A percentile compares a stretch with the other conserved stretches of the same genome.
Evolutionary conservation across 2,113 vertebrate species (phyloP).

Genomic region (Ailuropoda melanoleuca): DNA sequence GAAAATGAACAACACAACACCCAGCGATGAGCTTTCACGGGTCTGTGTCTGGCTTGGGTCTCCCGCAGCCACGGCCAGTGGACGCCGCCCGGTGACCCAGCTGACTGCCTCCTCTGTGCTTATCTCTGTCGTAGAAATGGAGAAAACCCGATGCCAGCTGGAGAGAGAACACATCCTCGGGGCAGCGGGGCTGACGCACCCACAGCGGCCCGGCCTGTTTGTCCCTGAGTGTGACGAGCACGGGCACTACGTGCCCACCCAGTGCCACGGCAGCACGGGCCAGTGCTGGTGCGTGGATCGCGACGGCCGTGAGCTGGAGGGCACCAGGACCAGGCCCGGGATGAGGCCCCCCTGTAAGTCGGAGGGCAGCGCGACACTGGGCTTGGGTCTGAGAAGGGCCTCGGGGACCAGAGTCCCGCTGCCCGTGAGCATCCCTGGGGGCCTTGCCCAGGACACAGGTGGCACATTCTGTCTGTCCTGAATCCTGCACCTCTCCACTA

Average conservation of each 20-base stretch:
- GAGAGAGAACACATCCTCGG: conserved; percentile 87
- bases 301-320: conserved; percentile 90
- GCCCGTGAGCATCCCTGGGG: fast-evolving
- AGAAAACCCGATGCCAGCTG: conserved; percentile 89
- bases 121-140: conserved; percentile 78
- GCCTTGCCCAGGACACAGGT: neutral
- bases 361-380: fast-evolving
- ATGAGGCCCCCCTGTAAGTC: conserved; percentile 92
- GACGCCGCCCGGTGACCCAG: fast-evolving
- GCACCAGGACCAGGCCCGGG: conserved; percentile 86
- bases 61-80: fast-evolving
- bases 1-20: neutral
- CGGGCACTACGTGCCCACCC: conserved; percentile 89
- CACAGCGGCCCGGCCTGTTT: conserved; percentile 81
- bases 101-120: neutral
- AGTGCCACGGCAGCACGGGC: conserved; percentile 90
- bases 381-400: neutral
- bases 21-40: neutral
- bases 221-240: conserved; percentile 91
- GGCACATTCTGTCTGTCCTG: neutral
- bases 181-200: conserved; percentile 10
- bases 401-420: fast-evolving
- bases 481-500: neutral
- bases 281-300: conserved; percentile 96
- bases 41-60: fast-evolving